These are phyloP conservation scores for Littorina saxatilis DNA, from an alignment of 1,140 invertebrate genomes.

Conservation along the genomic window DNA sequence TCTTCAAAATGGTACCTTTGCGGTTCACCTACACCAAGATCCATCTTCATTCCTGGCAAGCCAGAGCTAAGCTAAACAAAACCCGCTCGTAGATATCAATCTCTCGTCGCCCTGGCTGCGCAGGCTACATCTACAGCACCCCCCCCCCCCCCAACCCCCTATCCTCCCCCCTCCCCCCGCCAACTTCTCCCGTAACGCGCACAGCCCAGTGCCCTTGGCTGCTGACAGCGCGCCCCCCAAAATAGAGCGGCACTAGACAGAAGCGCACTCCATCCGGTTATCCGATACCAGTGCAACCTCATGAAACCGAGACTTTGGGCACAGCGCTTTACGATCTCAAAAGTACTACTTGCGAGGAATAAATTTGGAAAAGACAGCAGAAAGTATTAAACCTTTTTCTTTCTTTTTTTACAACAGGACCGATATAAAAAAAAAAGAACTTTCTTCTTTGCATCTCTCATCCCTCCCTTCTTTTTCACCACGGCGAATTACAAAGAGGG, in stretches of 20 bases:
- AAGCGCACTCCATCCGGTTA: background rate
- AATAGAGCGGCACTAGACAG: background rate
- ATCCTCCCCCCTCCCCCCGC: slow-evolving; percentile 4
- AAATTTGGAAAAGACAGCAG: no score
- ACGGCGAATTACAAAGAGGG: no score
- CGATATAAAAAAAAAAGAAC: background rate
- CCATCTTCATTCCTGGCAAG: no score
- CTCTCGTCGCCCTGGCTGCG: background rate
- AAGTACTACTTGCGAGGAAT: no score
- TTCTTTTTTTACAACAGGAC: background rate
- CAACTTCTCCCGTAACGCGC: no score
- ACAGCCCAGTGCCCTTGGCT: slow-evolving; percentile 27
- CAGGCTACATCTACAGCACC: background rate
- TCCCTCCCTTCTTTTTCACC: background rate
- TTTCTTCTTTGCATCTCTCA: background rate
- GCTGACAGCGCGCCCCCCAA: slow-evolving; percentile 2
- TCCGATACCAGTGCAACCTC: no score
- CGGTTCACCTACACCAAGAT: no score
- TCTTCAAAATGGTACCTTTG: no score
- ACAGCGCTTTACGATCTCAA: no score
- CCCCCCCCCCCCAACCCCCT: slow-evolving; percentile 3
- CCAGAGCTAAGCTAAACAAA: background rate
- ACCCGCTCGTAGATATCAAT: background rate
- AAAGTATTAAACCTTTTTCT: background rate
- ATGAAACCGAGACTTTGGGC: no score